Conservation (phyloP, 2,797 vertebrate genomes). For the Malacoctenus gilli region DNA sequence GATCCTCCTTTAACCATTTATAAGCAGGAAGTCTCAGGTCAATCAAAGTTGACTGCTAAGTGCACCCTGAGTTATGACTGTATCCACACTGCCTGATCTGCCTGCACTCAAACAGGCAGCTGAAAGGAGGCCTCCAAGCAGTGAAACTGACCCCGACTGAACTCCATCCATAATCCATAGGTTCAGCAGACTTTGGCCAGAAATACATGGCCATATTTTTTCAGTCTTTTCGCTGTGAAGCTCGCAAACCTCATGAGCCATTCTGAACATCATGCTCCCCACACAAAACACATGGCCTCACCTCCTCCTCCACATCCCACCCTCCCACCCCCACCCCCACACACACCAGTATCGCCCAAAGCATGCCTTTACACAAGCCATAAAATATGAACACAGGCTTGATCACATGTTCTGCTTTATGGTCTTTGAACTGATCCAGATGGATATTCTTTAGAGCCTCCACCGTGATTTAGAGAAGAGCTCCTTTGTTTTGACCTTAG, state of each 20-base stretch:
- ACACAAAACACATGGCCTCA: conserved; percentile 1
- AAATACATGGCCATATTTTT: conserved; percentile 24
- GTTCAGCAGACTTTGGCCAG: conserved; percentile 6
- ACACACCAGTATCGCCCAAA: background rate
- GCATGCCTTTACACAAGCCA: conserved; percentile 11
- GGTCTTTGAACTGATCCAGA: conserved; percentile 19
- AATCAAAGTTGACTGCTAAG: conserved; percentile 50
- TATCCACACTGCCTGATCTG: conserved; percentile 17
- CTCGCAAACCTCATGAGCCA: conserved; percentile 24
- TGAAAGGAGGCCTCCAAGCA: conserved; percentile 28
- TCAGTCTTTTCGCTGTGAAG: conserved; percentile 23
- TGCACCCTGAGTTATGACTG: conserved; percentile 39
- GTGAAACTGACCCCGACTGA: conserved; percentile 48
- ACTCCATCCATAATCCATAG: conserved; percentile 58
- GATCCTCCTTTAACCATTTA: conserved; percentile 42
- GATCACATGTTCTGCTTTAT: conserved; percentile 14
- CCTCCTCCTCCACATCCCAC: too few relatives aligned
- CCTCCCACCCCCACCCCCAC: background rate
- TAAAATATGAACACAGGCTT: conserved; percentile 26
- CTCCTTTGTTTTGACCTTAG: background rate
- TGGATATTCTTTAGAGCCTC: conserved; percentile 5
- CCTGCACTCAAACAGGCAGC: conserved; percentile 32
- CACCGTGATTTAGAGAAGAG: background rate
- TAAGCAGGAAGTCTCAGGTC: conserved; percentile 43
- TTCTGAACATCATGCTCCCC: conserved; percentile 17